Evolutionary conservation across 2,113 vertebrate genomes (phyloP).

Genomic region (Axis porcinus): DNA sequence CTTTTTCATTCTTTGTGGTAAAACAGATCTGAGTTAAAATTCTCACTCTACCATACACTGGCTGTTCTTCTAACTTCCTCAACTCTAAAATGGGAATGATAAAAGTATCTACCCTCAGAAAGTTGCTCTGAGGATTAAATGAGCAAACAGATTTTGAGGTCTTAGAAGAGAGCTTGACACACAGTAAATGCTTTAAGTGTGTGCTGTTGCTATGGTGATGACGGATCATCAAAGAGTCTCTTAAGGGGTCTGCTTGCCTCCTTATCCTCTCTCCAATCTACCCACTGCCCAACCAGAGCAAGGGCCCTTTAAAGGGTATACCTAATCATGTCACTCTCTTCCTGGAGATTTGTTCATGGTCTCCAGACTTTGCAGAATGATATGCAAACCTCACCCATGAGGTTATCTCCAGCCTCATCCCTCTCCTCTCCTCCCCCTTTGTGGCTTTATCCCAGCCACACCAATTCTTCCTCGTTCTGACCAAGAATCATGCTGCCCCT

Average conservation of each 20-base stretch:
- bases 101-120: not conserved
- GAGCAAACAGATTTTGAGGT: not conserved
- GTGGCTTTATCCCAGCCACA: not conserved
- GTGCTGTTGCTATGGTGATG: not conserved
- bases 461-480: not conserved
- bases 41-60: not conserved
- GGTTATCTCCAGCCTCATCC: not conserved
- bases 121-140: not conserved
- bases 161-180: not conserved
- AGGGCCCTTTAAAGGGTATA: not conserved
- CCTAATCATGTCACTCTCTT: not conserved
- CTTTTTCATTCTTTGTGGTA: not conserved
- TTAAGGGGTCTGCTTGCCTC: not conserved
- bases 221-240: not conserved
- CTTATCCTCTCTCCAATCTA: not conserved
- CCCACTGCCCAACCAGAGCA: not conserved
- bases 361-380: not conserved
- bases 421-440: not conserved
- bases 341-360: not conserved
- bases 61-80: not conserved
- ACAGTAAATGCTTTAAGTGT: not conserved
- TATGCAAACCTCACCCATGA: not conserved
- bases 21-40: not conserved
- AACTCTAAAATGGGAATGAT: not conserved
- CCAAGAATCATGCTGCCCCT: not conserved